Evolutionary conservation across 2,888 invertebrate species (phyloP).

Genomic region (Julus scanicus): DNA sequence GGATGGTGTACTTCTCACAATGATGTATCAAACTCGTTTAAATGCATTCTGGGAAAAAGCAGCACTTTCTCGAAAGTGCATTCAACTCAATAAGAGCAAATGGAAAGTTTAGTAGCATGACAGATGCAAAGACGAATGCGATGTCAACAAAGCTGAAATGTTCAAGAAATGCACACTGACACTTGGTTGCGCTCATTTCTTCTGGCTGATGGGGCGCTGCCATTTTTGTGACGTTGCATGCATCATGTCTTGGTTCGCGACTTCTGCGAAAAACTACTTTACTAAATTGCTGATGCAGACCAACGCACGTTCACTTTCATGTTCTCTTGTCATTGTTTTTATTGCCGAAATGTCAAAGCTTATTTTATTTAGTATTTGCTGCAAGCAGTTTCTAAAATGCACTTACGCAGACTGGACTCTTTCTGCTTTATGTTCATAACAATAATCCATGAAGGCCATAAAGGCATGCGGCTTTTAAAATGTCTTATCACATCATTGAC

Average conservation of each 20-base stretch:
- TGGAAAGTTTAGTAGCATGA: conserved; percentile 37
- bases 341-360: conserved; percentile 19
- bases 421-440: background rate
- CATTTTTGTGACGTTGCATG: conserved; percentile 30
- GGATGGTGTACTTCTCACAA: background rate
- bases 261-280: conserved; percentile 37
- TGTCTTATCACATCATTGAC: background rate
- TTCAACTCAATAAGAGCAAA: conserved; percentile 37
- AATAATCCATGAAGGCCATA: background rate
- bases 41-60: background rate
- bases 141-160: conserved; percentile 42
- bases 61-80: background rate
- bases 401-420: background rate
- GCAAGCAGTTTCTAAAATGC: conserved; percentile 8
- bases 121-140: conserved; percentile 37
- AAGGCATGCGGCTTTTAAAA: background rate
- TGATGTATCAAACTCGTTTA: background rate
- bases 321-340: conserved; percentile 30
- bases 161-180: conserved; percentile 40
- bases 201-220: conserved; percentile 35
- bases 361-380: conserved; percentile 25
- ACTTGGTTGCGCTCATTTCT: conserved; percentile 25
- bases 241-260: background rate
- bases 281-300: conserved; percentile 3
- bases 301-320: background rate